phyloP scores from a whole-genome alignment of 2,888 invertebrate species.

The Ectemnius cavifrons region DNA sequence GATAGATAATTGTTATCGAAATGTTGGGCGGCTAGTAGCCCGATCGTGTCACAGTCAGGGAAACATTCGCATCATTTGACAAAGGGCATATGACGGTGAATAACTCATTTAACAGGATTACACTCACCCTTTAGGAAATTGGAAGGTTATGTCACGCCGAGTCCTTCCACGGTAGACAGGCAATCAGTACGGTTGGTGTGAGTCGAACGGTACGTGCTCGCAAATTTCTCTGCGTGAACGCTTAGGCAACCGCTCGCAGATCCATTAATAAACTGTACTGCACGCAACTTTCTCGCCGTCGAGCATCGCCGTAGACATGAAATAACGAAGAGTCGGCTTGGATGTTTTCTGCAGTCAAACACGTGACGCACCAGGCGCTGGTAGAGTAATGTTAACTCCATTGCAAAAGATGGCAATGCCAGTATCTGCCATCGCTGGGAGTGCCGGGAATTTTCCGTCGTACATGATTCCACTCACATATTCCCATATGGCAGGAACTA shows the following conservation, averaged over 20 bases:
- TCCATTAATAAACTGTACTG: constrained; percentile 60
- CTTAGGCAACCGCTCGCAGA: constrained; percentile 41
- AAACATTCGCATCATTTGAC: not conserved
- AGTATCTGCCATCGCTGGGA: too few relatives aligned
- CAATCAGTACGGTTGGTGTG: constrained; percentile 8
- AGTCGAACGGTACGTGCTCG: constrained; percentile 17
- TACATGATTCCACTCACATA: too few relatives aligned
- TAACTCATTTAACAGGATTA: not conserved
- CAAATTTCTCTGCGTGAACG: constrained; percentile 32
- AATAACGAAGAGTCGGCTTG: constrained; percentile 38
- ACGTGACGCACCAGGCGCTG: constrained; percentile 42
- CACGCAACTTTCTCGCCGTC: constrained; percentile 51
- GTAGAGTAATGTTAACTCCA: not conserved
- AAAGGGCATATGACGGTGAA: constrained; percentile 1
- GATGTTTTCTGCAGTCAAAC: constrained; percentile 36
- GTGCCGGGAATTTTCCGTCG: too few relatives aligned
- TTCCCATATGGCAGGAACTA: too few relatives aligned
- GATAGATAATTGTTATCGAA: not conserved
- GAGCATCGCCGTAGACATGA: constrained; percentile 41
- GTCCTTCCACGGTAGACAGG: not conserved
- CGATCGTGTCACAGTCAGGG: not conserved
- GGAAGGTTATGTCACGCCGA: constrained; percentile 48
- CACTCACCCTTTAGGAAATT: constrained; percentile 37
- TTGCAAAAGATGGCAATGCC: too few relatives aligned
- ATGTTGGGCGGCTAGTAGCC: not conserved